Base-by-base conservation (phyloP, 2,797 vertebrate genomes). In the Heterohyrax brucei region DNA sequence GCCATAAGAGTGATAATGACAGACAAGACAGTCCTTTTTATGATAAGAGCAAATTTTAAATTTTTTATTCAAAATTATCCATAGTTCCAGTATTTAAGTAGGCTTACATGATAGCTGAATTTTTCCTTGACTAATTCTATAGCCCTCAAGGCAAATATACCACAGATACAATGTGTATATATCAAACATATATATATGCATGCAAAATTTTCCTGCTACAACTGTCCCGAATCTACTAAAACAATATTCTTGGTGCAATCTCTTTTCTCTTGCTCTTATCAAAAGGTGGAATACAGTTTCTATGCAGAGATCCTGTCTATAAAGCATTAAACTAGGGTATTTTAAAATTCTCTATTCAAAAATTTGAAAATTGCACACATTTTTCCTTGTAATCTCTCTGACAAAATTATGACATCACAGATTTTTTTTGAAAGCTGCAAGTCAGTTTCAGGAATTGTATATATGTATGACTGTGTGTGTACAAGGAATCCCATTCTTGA, bases 1-100 rank as follows among this genome's bases (percentile, higher is more conserved):
- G 1, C 46, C 0, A 4, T 33, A 92, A 16, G 39, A 39, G 39
- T 85, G 95, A 93, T 95, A 97, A 88, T 77, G 84, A 94, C 10
- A 5, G 86, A 77, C 3, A 85, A 22, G 83, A 79, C 18, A 87
- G 24, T 22, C 82, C 24, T 44, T 95, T 92, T 93, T 84, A 87
- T 26, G 70, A 87, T 39, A 46, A 78, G 93, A 89, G 84, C 5
- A 82, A 14, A 21, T 66, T 81, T 89, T 91, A 18, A 84, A 72
- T 91, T 94, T 94, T 56, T 87, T 96, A 96, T 62, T 82, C 56
- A 70, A 64, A 76, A 83, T 95, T 50, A 73, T 87, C 26, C 79
- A 70, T 53, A 91, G n/a, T 96, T 95, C 1, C 93, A 75, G 76
- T 39, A 56, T 68, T 30, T 9, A 95, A 80, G 14, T 21, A 76